Conservation (phyloP, 2,113 vertebrate species). For the Baryphthengus martii region DNA sequence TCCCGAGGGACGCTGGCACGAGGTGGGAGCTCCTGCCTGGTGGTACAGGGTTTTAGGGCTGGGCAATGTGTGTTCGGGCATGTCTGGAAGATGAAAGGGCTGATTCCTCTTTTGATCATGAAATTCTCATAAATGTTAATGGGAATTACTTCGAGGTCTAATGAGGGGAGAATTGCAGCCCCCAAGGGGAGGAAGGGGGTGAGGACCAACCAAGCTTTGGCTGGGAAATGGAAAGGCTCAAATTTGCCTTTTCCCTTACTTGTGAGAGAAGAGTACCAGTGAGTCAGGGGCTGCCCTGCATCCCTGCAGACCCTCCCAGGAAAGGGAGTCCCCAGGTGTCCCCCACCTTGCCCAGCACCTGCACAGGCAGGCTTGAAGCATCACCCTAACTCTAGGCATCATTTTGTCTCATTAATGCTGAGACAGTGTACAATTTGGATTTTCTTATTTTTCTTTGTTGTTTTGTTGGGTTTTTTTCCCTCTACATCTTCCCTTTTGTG, state of each 20-base stretch:
- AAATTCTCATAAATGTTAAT: slow-evolving; percentile 74
- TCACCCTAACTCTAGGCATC: background rate
- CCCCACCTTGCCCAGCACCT: background rate
- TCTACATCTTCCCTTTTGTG: background rate
- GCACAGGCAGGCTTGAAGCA: background rate
- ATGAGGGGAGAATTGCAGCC: slow-evolving; percentile 6
- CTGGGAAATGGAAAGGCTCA: background rate
- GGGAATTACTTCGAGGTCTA: slow-evolving; percentile 51
- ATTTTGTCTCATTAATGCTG: background rate
- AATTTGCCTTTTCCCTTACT: background rate
- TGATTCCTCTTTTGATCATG: slow-evolving; percentile 66
- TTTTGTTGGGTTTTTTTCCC: background rate
- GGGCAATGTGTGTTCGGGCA: slow-evolving; percentile 33
- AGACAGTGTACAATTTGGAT: background rate
- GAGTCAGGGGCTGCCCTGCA: background rate
- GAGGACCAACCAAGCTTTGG: background rate
- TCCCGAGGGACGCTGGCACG: background rate
- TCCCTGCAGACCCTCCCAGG: background rate
- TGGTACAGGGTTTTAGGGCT: background rate
- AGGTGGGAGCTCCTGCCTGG: background rate
- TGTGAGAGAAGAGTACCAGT: background rate
- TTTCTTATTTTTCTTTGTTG: background rate
- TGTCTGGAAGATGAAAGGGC: slow-evolving; percentile 67
- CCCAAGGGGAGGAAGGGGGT: background rate
- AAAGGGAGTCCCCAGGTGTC: background rate